Evolutionary conservation across 2,888 invertebrate species (phyloP).

Genomic region (Tiliacea aurago): DNA sequence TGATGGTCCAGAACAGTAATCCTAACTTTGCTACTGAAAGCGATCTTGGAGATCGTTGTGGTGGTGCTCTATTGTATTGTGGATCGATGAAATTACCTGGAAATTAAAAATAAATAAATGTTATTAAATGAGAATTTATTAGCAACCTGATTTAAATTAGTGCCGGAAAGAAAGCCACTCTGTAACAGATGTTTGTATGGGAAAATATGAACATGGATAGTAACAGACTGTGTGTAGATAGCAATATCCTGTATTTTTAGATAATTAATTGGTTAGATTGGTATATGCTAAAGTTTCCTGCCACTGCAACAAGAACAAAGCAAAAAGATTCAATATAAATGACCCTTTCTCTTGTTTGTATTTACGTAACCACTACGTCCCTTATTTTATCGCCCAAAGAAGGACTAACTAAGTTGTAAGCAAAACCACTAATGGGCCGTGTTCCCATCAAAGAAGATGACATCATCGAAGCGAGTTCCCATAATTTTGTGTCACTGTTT

Average conservation of each 20-base stretch:
- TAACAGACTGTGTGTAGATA: neutral
- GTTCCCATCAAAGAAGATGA: neutral
- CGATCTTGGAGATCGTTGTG: conserved; percentile 74
- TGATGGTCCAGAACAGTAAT: conserved; percentile 92
- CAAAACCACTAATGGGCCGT: neutral
- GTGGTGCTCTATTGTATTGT: conserved; percentile 73
- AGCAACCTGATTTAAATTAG: neutral
- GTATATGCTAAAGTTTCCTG: neutral
- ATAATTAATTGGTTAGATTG: neutral
- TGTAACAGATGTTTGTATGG: neutral
- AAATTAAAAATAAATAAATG: conserved; percentile 55
- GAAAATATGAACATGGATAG: neutral
- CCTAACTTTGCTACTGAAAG: conserved; percentile 82
- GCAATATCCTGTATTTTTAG: neutral
- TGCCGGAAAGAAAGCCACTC: neutral
- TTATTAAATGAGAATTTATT: neutral
- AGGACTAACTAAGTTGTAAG: neutral
- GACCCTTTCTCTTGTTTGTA: conserved; percentile 19
- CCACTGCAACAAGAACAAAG: neutral
- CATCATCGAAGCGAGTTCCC: conserved; percentile 9
- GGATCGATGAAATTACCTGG: conserved; percentile 82
- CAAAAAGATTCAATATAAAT: conserved; percentile 1
- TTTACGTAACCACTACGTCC: neutral
- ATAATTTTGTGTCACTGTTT: neutral
- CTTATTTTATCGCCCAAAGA: neutral